Evolutionary conservation across 2,113 vertebrate species (phyloP), one percentile per base, ranked within the genome.

Genomic region (Rattus rattus): DNA sequence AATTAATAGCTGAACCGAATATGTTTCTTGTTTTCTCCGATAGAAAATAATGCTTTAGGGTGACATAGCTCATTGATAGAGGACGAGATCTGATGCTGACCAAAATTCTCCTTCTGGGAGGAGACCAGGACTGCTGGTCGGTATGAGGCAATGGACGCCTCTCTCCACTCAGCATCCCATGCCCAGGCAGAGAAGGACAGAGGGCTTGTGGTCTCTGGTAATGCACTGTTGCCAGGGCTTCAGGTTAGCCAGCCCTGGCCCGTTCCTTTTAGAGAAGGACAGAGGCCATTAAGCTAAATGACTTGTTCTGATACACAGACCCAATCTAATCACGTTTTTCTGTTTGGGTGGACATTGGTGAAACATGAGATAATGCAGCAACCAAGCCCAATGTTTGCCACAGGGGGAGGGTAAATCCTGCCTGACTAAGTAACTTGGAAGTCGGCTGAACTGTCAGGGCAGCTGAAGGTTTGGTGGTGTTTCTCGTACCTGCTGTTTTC

Each of bases 221-320:
- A 33, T 22, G 1, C 11, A 43, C 24, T 43, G 26, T 43, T 26
- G 9, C 65, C 43, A 20, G 39, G 81, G 61, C 26, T 30, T 47
- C 16, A n/a, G 65, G 39, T 19, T 12, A 59, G 28, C 70, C 47
- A 3, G 54, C 43, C 75, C 33, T 52, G 26, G 52, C 54, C 73
- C 92, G 54, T 81, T 72, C 61, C 43, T 65, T 85, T 70, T 56
- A 33, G 80, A 93, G 97, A 94, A 97, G 7, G 73, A 8, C 17
- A 47, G 17, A 49, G 63, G 43, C 70, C 85, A 36, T 65, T 89
- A 2, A 92, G 96, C 94, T 92, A 92, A 97, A 56, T 84, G 73
- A 76, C 93, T 97, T 81, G 80, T 96, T 95, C 88, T 88, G 49
- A 61, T 61, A 93, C 47, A 26, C 94, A 90, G 97, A 95, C 95